phyloP scores from a whole-genome alignment of 2,797 vertebrate genomes.

The Sebastes nivosus region DNA sequence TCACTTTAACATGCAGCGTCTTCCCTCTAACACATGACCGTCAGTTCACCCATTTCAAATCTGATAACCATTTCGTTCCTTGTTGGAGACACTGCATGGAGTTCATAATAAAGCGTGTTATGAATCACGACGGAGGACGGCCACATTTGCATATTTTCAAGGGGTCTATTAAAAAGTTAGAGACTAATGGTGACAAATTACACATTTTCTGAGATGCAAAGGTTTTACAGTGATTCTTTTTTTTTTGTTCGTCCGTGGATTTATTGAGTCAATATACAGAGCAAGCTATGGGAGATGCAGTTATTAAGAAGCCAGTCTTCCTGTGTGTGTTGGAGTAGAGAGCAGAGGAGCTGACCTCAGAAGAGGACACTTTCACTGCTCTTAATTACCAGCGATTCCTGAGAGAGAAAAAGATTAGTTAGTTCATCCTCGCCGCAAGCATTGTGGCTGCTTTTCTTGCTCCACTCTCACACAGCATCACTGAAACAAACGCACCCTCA shows the following conservation, averaged over 20 bases:
- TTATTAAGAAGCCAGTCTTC: conserved; percentile 10
- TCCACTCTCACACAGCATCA: not conserved
- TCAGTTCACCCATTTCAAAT: conserved; percentile 31
- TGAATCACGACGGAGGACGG: not conserved
- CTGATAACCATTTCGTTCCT: conserved; percentile 16
- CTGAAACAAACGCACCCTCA: conserved; percentile 31
- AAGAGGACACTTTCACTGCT: conserved; percentile 30
- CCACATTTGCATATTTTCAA: not conserved
- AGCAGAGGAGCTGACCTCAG: conserved; percentile 50
- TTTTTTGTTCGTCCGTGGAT: conserved; percentile 6
- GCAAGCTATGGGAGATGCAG: not conserved
- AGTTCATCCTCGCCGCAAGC: conserved; percentile 1
- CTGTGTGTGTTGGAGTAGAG: not conserved
- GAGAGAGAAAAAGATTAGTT: conserved; percentile 1
- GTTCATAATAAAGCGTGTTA: not conserved
- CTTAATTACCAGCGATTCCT: conserved; percentile 49
- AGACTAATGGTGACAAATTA: conserved; percentile 2
- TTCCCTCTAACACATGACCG: conserved; percentile 29
- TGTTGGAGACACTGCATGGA: not conserved
- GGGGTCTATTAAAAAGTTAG: not conserved
- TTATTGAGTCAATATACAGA: not conserved
- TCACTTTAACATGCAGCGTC: conserved; percentile 42
- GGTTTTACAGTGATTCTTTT: not conserved
- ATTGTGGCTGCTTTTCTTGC: conserved; percentile 1
- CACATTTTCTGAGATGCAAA: not conserved